These are phyloP conservation scores for Oxytorus armatus DNA, from an alignment of 2,888 invertebrate genomes.

Conservation along the genomic window DNA sequence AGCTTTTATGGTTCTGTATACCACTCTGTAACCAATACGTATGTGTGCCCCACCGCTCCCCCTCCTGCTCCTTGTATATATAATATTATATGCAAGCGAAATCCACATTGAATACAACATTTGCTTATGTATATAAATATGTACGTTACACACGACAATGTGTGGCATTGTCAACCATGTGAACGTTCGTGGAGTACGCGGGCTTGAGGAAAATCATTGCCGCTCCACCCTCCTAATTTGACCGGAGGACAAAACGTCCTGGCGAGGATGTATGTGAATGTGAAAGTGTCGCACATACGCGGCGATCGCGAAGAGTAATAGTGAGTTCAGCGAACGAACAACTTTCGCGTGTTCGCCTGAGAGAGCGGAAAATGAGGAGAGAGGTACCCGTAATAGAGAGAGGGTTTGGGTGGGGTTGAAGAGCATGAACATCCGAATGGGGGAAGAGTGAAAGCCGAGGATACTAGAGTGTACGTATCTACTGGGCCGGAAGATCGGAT, in stretches of 20 bases:
- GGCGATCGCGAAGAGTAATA: not conserved
- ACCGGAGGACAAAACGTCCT: constrained; percentile 1
- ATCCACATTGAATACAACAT: constrained; percentile 18
- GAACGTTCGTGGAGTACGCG: not conserved
- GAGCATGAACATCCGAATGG: constrained; percentile 1
- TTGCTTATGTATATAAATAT: not conserved
- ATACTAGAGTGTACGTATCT: constrained; percentile 46
- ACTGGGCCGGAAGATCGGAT: constrained; percentile 75
- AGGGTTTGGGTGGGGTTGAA: constrained; percentile 17
- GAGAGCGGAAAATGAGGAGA: constrained; percentile 29
- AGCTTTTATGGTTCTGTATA: constrained; percentile 54
- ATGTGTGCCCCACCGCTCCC: not conserved
- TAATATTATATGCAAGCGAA: constrained; percentile 3
- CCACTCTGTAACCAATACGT: constrained; percentile 20
- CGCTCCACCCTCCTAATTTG: constrained; percentile 17
- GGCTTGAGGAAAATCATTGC: not conserved
- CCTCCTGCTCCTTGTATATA: not conserved
- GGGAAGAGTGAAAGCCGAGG: constrained; percentile 23
- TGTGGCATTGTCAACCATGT: not conserved
- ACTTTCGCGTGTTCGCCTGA: constrained; percentile 26
- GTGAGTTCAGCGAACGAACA: constrained; percentile 23
- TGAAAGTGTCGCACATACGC: not conserved
- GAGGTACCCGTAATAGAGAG: constrained; percentile 27
- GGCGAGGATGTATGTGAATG: not conserved
- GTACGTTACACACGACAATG: not conserved